Evolutionary conservation across 2,888 invertebrate genomes (phyloP), one percentile per base, ranked within the genome.

Genomic region (Caenorhabditis wallacei): DNA sequence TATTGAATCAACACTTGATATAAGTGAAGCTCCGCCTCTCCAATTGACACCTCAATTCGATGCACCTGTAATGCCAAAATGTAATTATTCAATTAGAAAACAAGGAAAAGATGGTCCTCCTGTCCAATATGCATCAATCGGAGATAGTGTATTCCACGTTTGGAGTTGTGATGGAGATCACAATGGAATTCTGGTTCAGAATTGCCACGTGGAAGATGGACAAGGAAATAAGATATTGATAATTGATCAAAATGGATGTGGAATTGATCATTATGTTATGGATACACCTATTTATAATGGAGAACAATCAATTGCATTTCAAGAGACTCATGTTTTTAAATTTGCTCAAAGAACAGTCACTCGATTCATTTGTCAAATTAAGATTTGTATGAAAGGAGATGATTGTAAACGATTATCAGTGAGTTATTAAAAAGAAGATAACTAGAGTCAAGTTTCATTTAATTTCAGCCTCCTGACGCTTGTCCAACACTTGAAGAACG

Each of bases 211-310:
- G 20, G 91, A 91, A 54, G 91, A 89, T 61, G 88, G 88, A 3
- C 89, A 91, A 64, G 91, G 91, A 11, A 90, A 92, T 66, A 87
- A 89, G 51, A 91, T 91, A 18, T 80, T 91, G 35, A 91, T 91
- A n/a, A 88, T 91, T 80, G 91, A 91, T 74, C 90, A 92, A 54
- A 89, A 92, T 61, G 91, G 91, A 37, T 91, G 91, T 74, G 91
- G 91, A 24, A 88, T 91, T 43, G 91, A 91, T 80, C 89, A 89
- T 51, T 91, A 91, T 79, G 87, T 91, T 7, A 89, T 91, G 85
- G 85, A 87, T 16, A 91, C 91, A 1, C 91, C 91, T 1, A 63
- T 89, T 61, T 91, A 91, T 72, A 85, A 82, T 16, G 66, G 61
- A 7, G 89, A 91, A 46, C 86, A 91, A 18, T 85, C 88, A 22